phyloP scores from a whole-genome alignment of 2,797 vertebrate genomes.

The Pristis pectinata region DNA sequence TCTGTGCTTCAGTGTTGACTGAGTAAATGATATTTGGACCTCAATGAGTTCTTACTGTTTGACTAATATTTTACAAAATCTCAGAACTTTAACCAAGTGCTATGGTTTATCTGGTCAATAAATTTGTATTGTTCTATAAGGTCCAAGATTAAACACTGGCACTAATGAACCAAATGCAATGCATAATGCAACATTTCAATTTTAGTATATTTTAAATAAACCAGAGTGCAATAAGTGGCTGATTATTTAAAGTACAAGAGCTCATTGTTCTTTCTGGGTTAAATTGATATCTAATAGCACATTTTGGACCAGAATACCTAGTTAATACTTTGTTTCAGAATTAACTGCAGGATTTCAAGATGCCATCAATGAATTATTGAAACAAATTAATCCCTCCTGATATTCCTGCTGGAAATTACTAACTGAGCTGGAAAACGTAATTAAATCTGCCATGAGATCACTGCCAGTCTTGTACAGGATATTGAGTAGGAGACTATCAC shows the following conservation, averaged over 20 bases:
- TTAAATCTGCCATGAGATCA: not conserved
- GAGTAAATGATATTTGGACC: not conserved
- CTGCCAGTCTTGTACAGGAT: not conserved
- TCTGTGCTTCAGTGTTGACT: not conserved
- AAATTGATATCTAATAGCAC: not conserved
- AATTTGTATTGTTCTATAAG: not conserved
- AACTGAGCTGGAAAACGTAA: not conserved
- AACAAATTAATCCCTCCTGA: not conserved
- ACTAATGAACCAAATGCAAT: not conserved
- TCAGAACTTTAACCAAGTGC: not conserved
- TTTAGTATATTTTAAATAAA: not conserved
- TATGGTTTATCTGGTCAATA: not conserved
- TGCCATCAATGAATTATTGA: not conserved
- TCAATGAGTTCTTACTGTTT: not conserved
- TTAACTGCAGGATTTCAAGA: not conserved
- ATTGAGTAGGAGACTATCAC: not conserved
- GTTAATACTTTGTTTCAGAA: not conserved
- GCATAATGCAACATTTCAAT: not conserved
- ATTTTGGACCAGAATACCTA: not conserved
- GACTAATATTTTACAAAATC: not conserved
- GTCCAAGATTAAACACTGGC: not conserved
- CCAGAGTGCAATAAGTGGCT: not conserved
- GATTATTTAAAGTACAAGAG: not conserved
- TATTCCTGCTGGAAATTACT: not conserved
- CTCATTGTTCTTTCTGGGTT: conserved; percentile 2